phyloP scores from a whole-genome alignment of 2,797 vertebrate species.

The Hydrolagus colliei region DNA sequence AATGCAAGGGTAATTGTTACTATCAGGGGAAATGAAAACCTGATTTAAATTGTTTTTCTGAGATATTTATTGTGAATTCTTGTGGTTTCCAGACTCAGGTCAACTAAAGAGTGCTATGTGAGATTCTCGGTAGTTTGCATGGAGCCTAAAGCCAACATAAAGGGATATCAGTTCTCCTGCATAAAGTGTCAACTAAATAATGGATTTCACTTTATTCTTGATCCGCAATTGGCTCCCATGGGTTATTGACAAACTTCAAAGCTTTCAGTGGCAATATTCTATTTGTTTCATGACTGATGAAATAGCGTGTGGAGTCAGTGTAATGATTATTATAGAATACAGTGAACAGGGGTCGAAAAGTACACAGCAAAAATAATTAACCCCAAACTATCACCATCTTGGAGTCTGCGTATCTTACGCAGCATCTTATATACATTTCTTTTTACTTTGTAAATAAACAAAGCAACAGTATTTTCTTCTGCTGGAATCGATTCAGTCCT shows the following conservation, averaged over 20 bases:
- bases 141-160: conserved; percentile 6
- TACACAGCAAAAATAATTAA: no score
- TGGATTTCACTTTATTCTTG: conserved; percentile 27
- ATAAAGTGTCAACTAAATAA: conserved; percentile 27
- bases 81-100: no score
- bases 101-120: no score
- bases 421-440: not conserved
- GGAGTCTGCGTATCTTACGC: not conserved
- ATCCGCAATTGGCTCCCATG: conserved; percentile 17
- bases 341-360: no score
- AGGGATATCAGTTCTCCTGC: not conserved
- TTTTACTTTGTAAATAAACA: conserved; percentile 13
- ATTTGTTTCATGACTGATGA: conserved; percentile 1
- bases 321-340: not conserved
- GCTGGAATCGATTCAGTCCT: not conserved
- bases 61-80: no score
- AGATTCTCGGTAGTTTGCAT: not conserved
- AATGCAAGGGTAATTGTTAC: no score
- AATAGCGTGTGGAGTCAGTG: not conserved
- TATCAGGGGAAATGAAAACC: no score
- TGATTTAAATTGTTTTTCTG: no score
- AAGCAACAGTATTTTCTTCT: not conserved
- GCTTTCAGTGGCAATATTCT: not conserved
- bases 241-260: conserved; percentile 25
- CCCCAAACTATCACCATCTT: not conserved